Conservation (phyloP, 2,888 invertebrate genomes). For the Hybos culiciformis region DNA sequence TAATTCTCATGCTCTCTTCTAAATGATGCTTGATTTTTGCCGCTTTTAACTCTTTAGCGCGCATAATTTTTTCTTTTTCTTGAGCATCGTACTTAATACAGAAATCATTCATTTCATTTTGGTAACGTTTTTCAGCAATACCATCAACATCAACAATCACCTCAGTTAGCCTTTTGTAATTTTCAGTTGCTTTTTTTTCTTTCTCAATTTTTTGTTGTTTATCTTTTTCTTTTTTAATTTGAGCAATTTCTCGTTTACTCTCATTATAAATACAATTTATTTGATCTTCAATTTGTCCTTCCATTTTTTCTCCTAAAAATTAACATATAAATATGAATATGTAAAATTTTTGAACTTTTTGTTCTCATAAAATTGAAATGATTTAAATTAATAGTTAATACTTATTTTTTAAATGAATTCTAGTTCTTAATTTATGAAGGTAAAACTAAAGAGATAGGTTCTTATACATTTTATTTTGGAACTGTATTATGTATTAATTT, state of each 20-base stretch:
- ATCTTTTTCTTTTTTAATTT: constrained; percentile 31
- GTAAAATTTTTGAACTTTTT: no score
- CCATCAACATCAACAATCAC: constrained; percentile 35
- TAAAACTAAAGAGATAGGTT: no score
- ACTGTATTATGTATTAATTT: no score
- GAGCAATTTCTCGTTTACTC: constrained; percentile 35
- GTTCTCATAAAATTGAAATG: no score
- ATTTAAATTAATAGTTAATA: no score
- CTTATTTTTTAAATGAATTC: no score
- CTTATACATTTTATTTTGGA: no score
- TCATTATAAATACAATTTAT: constrained; percentile 32
- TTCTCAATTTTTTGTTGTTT: constrained; percentile 33
- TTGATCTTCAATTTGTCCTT: constrained; percentile 34
- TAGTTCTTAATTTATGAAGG: no score
- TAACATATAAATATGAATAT: no score
- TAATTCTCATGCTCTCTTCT: constrained; percentile 22
- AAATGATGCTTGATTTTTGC: constrained; percentile 25
- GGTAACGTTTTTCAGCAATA: constrained; percentile 37
- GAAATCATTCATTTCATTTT: constrained; percentile 39
- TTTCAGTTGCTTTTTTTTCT: constrained; percentile 34
- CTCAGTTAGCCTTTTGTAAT: constrained; percentile 36
- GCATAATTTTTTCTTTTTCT: constrained; percentile 24
- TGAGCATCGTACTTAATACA: constrained; percentile 31
- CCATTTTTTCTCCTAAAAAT: constrained; percentile 23
- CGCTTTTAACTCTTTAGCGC: constrained; percentile 21